These are phyloP conservation scores for Cephonodes hylas DNA, from an alignment of 2,888 invertebrate species.

Conservation along the genomic window DNA sequence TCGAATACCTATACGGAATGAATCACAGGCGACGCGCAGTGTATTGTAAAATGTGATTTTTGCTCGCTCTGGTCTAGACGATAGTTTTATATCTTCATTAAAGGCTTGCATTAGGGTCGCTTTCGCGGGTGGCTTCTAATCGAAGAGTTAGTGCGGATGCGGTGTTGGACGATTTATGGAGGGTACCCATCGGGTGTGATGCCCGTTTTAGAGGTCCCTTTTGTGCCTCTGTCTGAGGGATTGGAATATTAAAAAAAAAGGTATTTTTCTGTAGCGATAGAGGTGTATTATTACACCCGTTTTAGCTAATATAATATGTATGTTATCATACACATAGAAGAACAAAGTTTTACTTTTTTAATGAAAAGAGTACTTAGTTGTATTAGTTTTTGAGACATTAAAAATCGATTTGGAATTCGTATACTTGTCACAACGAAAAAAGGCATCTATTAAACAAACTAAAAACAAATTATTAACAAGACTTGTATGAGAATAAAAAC, in stretches of 20 bases:
- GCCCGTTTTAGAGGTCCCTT: background rate
- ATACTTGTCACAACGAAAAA: too few relatives aligned
- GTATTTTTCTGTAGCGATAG: background rate
- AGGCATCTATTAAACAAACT: too few relatives aligned
- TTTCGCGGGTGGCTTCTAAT: conserved; percentile 58
- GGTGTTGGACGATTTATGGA: conserved; percentile 52
- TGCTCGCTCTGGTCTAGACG: conserved; percentile 11
- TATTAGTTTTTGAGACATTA: too few relatives aligned
- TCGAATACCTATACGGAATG: background rate
- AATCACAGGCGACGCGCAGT: background rate
- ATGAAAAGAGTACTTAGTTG: too few relatives aligned
- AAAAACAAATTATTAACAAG: too few relatives aligned
- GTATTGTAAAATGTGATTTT: conserved; percentile 3
- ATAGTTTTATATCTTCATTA: conserved; percentile 38
- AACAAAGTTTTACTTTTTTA: too few relatives aligned
- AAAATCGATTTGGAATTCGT: too few relatives aligned
- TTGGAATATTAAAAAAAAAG: background rate
- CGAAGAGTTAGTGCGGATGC: conserved; percentile 59
- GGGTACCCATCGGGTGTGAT: conserved; percentile 42
- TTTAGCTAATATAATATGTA: too few relatives aligned
- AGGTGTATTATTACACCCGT: too few relatives aligned
- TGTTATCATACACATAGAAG: too few relatives aligned
- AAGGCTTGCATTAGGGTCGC: conserved; percentile 48
- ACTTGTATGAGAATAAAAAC: too few relatives aligned
- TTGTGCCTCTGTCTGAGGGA: background rate